Base-by-base conservation (phyloP, 23 tunicate genomes). In the Halocynthia aurantium region DNA sequence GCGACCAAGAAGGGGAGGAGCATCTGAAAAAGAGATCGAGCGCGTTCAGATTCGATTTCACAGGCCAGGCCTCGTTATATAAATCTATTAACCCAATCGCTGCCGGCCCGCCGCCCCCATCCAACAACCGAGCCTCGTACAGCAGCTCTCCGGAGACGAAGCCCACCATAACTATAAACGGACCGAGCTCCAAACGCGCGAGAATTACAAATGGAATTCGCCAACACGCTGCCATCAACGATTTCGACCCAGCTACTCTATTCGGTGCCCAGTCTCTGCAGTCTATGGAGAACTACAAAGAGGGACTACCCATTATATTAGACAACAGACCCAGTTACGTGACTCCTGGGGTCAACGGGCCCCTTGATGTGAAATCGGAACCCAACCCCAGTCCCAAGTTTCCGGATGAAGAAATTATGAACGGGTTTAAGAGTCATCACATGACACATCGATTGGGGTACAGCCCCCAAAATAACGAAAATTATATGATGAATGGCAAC, bases 1-100 rank as follows among this genome's bases (percentile, higher is more conserved):
- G 98, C 62, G 92, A 92, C 60, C 92, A 92, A 79, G 98, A 92
- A 74, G 98, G 98, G 8, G 88, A 83, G 53, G 98, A 92, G 50
- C 92, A 92, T 77, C 55, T 92, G 82, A 92, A 86, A 60, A 92
- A 92, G 73, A 87, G 98, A 5, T 60, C 54, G 50, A 60, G 51
- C 57, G 89, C 88, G 6, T 92, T 92, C 75, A 87, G 98, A 1
- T 92, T 92, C 76, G 98, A 92, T 68, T 92, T 92, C 75, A 92
- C 98, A n/a, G 98, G 98, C 10, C 98, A 92, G 21, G 98, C 98
- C 21, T 61, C 89, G 9, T 61, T 92, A 73, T 92, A 92, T 67
- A 92, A 84, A 49, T 82, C 90, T 31, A 85, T 86, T 8, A 92
- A 92, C 72, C 98, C 98, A 6, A 85, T 91, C 64, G 92, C 92